Evolutionary conservation across 2,797 vertebrate genomes (phyloP), one percentile per base, ranked within the genome.

Genomic region (Pempheris klunzingeri): DNA sequence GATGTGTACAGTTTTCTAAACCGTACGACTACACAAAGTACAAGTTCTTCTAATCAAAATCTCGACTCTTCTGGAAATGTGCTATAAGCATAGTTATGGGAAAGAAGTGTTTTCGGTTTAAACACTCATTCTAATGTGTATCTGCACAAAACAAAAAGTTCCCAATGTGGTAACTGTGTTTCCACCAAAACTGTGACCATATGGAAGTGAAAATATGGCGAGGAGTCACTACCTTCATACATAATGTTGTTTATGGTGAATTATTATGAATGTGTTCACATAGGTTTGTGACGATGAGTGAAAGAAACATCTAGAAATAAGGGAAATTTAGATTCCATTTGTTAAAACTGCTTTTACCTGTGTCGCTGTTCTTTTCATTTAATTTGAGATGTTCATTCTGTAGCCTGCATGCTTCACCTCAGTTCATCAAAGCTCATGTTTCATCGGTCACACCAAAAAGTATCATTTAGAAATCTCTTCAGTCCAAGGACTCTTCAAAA

Each of bases 161-260:
- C 7, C 43, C 2, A 49, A 3, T 26, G 39, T 36, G 39, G 17
- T 54, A n/a, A 36, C n/a, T 7, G 10, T 41, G 11, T 49, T 74
- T 58, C 14, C 44, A 24, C 59, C 20, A 52, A 50, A 50, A 50
- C 26, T 38, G 17, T 39, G 32, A 60, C 34, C 20, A 46, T 46
- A 63, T 57, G 52, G 36, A 44, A 17, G 34, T 20, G 41, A 54
- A 65, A 43, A 67, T 62, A 62, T 30, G 18, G 65, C 32, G 22
- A 28, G 17, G 13, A 52, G 36, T 36, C n/a, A 26, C 3, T 26
- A 22, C 7, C 24, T 32, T 36, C 24, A 20, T 24, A 30, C 20
- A 38, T 28, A 4, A 14, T 26, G 47, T 22, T 47, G 3, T 52
- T 59, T 12, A 24, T 26, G 8, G 5, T 44, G 3, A 7, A 39